A percentile compares a stretch with the other conserved stretches of the same genome.
Conservation (phyloP, 2,113 vertebrate species). For the Galbula dea region DNA sequence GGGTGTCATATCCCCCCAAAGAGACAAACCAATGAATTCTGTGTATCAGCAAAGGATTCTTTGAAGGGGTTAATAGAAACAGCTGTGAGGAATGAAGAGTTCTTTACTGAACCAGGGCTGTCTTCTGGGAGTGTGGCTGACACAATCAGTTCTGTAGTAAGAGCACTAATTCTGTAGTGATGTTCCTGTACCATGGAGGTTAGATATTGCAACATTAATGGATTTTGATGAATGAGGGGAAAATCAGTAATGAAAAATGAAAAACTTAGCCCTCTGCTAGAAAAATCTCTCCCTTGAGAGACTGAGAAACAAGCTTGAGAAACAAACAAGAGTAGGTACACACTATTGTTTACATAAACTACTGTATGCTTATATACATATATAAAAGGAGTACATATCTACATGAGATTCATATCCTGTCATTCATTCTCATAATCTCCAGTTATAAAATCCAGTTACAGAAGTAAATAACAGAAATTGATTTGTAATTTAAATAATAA, state of each 20-base stretch:
- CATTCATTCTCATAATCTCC: not conserved
- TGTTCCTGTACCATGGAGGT: not conserved
- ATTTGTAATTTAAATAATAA: no score
- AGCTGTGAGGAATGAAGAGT: not conserved
- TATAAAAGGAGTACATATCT: not conserved
- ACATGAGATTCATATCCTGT: not conserved
- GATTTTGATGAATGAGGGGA: not conserved
- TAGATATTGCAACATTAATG: slow-evolving; percentile 8
- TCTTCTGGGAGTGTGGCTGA: not conserved
- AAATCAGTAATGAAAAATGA: not conserved
- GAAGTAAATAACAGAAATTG: not conserved
- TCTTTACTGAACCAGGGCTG: not conserved
- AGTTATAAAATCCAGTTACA: not conserved
- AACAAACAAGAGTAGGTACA: not conserved
- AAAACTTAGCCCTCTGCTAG: not conserved
- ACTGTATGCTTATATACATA: not conserved
- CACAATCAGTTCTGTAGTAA: not conserved
- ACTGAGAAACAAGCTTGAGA: no score
- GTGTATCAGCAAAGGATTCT: not conserved
- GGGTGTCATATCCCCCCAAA: not conserved
- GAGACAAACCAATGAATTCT: not conserved
- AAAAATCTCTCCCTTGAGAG: not conserved
- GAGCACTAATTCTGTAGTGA: not conserved
- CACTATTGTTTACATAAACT: not conserved
- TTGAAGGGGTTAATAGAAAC: not conserved